phyloP scores from a whole-genome alignment of 2,797 vertebrate species.

The Tarsius wallacei region DNA sequence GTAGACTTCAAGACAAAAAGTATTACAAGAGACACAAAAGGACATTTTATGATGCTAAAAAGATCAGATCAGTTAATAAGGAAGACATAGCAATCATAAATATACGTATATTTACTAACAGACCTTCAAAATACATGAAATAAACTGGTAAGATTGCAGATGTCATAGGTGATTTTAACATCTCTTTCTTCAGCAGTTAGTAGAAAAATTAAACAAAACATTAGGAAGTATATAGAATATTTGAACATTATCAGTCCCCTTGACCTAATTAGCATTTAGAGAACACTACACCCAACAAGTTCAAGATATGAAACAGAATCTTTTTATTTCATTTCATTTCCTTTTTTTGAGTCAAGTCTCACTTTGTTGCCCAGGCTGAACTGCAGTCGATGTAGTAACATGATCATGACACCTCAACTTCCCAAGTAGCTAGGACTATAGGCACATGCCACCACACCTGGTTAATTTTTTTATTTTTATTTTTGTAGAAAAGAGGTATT shows the following conservation, averaged over 20 bases:
- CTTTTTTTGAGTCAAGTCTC: no score
- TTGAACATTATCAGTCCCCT: background rate
- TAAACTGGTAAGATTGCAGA: background rate
- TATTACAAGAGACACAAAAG: background rate
- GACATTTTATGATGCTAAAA: background rate
- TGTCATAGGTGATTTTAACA: background rate
- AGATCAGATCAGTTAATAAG: background rate
- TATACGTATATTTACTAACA: background rate
- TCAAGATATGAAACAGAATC: background rate
- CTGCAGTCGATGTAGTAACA: no score
- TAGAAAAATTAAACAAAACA: background rate
- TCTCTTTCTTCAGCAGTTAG: background rate
- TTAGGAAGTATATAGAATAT: no score
- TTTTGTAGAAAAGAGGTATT: no score
- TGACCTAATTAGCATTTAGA: background rate
- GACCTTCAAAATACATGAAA: background rate
- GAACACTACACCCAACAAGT: background rate
- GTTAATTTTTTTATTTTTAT: no score
- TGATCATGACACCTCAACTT: no score
- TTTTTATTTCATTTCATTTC: background rate
- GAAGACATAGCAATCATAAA: background rate
- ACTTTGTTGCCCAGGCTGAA: no score
- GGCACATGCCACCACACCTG: no score
- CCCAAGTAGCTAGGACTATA: no score
- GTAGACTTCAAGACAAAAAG: background rate